phyloP scores from a whole-genome alignment of 2,797 vertebrate genomes.

The Sebastes oblongus region DNA sequence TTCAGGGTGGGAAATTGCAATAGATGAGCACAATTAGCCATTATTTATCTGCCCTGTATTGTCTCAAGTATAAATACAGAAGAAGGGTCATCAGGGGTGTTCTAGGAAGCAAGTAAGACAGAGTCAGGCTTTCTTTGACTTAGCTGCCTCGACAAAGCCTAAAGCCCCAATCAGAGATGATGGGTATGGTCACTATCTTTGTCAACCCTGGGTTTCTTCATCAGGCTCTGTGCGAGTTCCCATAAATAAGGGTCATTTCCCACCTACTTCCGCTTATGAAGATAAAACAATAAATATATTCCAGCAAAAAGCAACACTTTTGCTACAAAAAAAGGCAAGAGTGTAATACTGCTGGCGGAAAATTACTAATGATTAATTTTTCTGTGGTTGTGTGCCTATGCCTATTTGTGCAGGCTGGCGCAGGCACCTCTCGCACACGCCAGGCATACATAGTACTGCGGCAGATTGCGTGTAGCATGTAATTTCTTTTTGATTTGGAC shows the following conservation, averaged over 20 bases:
- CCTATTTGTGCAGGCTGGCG: no score
- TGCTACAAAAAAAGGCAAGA: neutral
- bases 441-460: no score
- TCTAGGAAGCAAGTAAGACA: neutral
- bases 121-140: neutral
- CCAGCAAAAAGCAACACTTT: neutral
- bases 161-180: neutral
- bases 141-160: neutral
- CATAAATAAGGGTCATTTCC: neutral
- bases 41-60: neutral
- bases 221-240: neutral
- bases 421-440: no score
- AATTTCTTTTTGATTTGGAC: no score
- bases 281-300: no score
- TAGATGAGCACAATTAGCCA: neutral
- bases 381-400: no score
- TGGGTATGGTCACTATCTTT: neutral
- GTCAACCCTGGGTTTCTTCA: neutral
- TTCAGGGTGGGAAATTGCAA: slow-evolving; percentile 10
- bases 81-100: neutral
- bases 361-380: neutral
- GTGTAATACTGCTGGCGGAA: neutral
- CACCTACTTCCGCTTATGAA: neutral
- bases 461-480: no score
- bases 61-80: neutral